Conservation (phyloP, 2,113 vertebrate species). For the Tympanuchus pallidicinctus region DNA sequence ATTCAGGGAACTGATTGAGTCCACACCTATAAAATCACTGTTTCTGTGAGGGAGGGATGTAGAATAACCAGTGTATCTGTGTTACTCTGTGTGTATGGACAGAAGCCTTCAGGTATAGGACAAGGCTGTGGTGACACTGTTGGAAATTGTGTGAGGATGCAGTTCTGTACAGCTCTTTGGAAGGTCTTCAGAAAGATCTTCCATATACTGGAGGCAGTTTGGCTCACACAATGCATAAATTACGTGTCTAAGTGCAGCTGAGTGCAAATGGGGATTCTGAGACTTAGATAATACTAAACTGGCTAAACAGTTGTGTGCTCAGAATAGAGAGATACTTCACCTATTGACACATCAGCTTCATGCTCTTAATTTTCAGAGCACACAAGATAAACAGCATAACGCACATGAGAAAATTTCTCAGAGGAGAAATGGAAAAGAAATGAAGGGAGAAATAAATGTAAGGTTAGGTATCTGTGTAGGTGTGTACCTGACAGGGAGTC, state of each 20-base stretch:
- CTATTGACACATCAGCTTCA: not conserved
- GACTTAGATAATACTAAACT: not conserved
- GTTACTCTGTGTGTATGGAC: not conserved
- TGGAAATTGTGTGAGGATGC: not conserved
- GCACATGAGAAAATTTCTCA: not conserved
- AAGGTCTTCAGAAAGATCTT: not conserved
- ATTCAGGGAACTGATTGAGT: not conserved
- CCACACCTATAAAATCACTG: not conserved
- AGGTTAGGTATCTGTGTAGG: not conserved
- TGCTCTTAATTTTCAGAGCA: not conserved
- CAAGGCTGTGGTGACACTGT: not conserved
- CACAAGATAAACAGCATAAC: not conserved
- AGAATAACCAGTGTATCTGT: not conserved
- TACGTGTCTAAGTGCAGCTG: not conserved
- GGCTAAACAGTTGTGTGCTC: not conserved
- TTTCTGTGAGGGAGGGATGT: not conserved
- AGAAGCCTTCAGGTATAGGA: not conserved
- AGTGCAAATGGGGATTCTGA: not conserved
- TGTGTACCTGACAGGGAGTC: rapidly evolving
- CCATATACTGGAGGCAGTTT: not conserved
- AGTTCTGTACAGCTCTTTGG: not conserved
- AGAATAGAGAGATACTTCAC: not conserved
- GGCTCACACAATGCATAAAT: not conserved
- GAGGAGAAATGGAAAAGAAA: not conserved
- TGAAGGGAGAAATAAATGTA: not conserved